These are phyloP conservation scores for Thelaira solivaga DNA, from an alignment of 2,888 invertebrate genomes.

Conservation along the genomic window DNA sequence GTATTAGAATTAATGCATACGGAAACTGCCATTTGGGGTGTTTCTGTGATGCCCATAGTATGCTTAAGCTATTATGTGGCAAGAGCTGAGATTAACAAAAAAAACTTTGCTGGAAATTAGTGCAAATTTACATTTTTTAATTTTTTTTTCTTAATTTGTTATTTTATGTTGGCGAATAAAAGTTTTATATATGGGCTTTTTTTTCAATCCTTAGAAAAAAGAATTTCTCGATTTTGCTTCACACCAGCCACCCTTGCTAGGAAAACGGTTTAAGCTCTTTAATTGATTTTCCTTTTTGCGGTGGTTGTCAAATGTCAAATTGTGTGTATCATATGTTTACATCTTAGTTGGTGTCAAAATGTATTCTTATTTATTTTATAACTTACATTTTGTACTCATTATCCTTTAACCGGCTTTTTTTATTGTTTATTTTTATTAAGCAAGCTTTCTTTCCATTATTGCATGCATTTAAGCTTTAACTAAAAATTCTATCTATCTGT, in stretches of 20 bases:
- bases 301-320: constrained; percentile 38
- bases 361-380: neutral
- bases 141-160: neutral
- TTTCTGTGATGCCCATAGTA: constrained; percentile 72
- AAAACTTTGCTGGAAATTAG: neutral
- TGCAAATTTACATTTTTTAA: neutral
- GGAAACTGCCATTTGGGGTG: constrained; percentile 64
- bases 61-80: neutral
- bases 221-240: constrained; percentile 4
- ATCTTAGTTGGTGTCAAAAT: constrained; percentile 19
- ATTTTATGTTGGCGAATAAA: neutral
- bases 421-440: too few species aligned
- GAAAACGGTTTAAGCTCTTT: constrained; percentile 42
- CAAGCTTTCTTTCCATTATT: too few species aligned
- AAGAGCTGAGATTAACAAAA: neutral
- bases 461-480: too few species aligned
- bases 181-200: constrained; percentile 2
- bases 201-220: constrained; percentile 10
- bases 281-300: constrained; percentile 69
- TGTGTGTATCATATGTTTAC: constrained; percentile 22
- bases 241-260: constrained; percentile 35
- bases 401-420: constrained; percentile 51
- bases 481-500: neutral
- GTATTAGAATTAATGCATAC: constrained; percentile 59
- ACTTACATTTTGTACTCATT: neutral